Base-by-base conservation (phyloP, 2,888 invertebrate species). In the Noctua comes region DNA sequence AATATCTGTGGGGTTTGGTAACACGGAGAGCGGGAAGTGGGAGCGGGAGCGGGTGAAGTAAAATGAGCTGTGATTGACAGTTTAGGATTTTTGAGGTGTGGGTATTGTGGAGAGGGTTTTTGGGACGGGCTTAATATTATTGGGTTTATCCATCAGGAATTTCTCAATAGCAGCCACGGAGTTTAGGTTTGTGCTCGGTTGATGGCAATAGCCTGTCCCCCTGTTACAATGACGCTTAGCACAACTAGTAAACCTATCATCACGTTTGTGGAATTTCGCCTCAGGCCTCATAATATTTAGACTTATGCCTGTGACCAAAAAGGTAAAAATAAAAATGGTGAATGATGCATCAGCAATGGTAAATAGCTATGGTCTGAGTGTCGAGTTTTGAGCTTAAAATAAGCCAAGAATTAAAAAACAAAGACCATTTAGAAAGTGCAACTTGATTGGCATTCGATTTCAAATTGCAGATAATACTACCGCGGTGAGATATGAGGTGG, bases 381-480 rank as follows among this genome's bases (percentile, higher is more conserved):
- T 18, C 27, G 62, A 31, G 1, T 18, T 31, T 27, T 24, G 21
- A 46, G 36, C 3, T 46, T 40, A 73, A 70, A 10, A 72, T 31
- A 77, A 77, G 8, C 6, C 48, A 59, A 27, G 16, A 59, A 82
- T 64, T 18, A 31, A 62, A 77, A 77, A 73, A 77, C 68, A 68
- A 68, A 82, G 71, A 27, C 31, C 18, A 46, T 10, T 64, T 68
- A 79, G 85, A 85, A 85, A 85, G 85, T 68, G 24, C 48, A 46
- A 51, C 24, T 62, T 84, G 84, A 85, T 76, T 86, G 86, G 83
- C 77, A 77, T 82, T 85, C 62, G 48, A 80, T 78, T 74, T 76
- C 21, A 36, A 54, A 75, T 73, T 64, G 24, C 51, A 71, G 80
- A 69, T 82, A 71, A 78, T 76, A 82, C 57, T 71, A 13, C 64